A percentile compares a stretch with the other conserved stretches of the same genome.
phyloP scores from a whole-genome alignment of 2,888 invertebrate species.

The Linyphia triangularis region DNA sequence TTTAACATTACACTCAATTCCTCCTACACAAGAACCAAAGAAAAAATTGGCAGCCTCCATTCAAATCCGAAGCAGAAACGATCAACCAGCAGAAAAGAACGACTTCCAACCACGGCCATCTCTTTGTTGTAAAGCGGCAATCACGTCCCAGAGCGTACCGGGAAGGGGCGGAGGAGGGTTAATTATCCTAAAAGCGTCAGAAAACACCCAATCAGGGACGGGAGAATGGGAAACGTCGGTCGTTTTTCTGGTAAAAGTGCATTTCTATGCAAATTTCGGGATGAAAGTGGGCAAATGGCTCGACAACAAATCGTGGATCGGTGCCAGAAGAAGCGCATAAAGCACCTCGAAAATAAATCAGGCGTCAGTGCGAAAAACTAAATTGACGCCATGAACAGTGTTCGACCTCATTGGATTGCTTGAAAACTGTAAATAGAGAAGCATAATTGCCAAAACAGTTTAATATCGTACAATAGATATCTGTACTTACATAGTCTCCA shows the following conservation, averaged over 20 bases:
- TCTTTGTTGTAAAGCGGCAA: slow-evolving; percentile 1
- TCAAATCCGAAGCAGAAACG: not conserved
- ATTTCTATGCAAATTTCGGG: slow-evolving; percentile 36
- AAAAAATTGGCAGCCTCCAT: not conserved
- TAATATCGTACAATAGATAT: too few species aligned
- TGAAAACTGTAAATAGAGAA: too few species aligned
- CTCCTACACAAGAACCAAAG: not conserved
- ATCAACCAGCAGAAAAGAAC: not conserved
- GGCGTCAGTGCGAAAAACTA: not conserved
- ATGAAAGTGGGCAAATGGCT: not conserved
- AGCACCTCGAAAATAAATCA: not conserved
- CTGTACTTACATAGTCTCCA: too few species aligned
- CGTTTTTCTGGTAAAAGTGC: not conserved
- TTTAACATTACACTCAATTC: too few species aligned
- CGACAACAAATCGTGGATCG: not conserved
- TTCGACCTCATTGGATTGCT: too few species aligned
- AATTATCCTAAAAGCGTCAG: slow-evolving; percentile 11
- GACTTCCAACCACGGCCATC: not conserved
- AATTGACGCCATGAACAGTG: not conserved
- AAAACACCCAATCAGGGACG: not conserved
- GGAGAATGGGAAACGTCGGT: not conserved
- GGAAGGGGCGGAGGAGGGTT: not conserved
- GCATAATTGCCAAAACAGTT: too few species aligned
- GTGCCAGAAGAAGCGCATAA: not conserved
- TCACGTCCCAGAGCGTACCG: not conserved